phyloP scores from a whole-genome alignment of 2,113 vertebrate genomes.

The Elephantulus edwardii region DNA sequence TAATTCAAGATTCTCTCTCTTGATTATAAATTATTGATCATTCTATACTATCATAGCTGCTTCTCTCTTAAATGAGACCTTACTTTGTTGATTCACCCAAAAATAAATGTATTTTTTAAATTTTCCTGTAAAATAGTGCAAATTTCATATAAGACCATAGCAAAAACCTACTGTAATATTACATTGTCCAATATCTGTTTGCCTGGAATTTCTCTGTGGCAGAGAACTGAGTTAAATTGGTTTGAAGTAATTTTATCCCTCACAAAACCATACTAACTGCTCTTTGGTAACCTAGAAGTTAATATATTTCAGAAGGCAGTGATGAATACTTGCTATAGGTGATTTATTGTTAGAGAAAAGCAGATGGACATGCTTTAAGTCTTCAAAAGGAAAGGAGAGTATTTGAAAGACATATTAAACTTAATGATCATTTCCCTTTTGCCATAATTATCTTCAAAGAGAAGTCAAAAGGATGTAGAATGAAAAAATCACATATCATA shows the following conservation, averaged over 20 bases:
- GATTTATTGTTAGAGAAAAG: slow-evolving; percentile 1
- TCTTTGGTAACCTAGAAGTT: not conserved
- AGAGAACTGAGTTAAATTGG: not conserved
- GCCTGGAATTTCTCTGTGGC: not conserved
- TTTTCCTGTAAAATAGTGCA: too few relatives aligned
- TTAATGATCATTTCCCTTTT: not conserved
- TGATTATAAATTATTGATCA: not conserved
- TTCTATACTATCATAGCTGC: not conserved
- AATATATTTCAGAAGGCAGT: not conserved
- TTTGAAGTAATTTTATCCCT: not conserved
- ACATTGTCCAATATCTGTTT: not conserved
- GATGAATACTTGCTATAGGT: not conserved
- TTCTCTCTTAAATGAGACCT: not conserved
- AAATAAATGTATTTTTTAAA: not conserved
- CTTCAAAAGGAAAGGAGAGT: slow-evolving; percentile 1
- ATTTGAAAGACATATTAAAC: not conserved
- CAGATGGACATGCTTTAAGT: not conserved
- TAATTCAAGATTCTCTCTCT: not conserved
- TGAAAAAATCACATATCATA: not conserved
- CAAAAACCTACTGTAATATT: too few relatives aligned
- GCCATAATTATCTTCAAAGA: too few relatives aligned
- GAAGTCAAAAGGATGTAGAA: not conserved
- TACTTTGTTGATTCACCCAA: not conserved
- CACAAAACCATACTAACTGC: not conserved
- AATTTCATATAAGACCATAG: too few relatives aligned